Conservation (phyloP, 2,113 vertebrate genomes). For the Neomonachus schauinslandi region DNA sequence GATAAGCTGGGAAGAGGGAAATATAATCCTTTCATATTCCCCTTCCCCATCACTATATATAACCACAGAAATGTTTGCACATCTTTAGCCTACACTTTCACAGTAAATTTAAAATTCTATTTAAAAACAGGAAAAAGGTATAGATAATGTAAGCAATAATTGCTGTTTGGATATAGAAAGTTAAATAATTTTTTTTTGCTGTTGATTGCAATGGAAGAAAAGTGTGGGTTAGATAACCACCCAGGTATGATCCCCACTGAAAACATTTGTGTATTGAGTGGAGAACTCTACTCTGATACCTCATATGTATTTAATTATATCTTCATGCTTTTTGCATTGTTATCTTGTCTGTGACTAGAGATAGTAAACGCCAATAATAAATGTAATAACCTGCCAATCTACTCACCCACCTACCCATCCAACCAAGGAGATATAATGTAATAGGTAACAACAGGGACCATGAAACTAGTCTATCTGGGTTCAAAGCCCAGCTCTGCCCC, state of each 20-base stretch:
- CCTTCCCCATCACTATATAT: neutral
- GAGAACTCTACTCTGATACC: neutral
- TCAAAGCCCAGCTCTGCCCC: neutral
- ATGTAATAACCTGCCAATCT: neutral
- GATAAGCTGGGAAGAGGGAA: neutral
- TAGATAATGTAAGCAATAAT: neutral
- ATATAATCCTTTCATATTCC: neutral
- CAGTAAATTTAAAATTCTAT: neutral
- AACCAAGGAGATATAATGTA: neutral
- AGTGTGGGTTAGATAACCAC: neutral
- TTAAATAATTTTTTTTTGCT: neutral
- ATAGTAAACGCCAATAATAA: neutral
- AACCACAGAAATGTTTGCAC: neutral
- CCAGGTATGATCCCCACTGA: neutral
- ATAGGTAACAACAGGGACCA: neutral
- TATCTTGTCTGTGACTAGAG: neutral
- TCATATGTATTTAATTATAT: conserved; percentile 8
- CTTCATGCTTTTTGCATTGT: neutral
- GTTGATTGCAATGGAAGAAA: neutral
- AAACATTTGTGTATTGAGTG: conserved; percentile 6
- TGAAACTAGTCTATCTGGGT: neutral
- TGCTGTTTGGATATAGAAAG: conserved; percentile 17
- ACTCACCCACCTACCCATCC: neutral
- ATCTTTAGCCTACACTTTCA: conserved; percentile 1
- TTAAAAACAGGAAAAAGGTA: neutral